These are phyloP conservation scores for Malacoctenus gilli DNA, from an alignment of 2,797 vertebrate species.

Conservation along the genomic window DNA sequence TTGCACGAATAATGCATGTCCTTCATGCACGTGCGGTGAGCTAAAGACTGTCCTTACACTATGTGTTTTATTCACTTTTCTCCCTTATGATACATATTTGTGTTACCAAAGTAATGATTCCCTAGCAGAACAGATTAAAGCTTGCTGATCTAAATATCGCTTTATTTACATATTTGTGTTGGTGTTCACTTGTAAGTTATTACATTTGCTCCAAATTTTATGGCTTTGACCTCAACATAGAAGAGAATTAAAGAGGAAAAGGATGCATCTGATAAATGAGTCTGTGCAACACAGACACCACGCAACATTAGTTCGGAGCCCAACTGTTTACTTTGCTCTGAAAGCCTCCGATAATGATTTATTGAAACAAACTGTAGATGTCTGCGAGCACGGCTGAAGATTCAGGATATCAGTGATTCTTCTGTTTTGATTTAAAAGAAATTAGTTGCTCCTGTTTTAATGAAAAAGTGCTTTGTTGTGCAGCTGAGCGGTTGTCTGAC, in stretches of 20 bases:
- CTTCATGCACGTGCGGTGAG: no score
- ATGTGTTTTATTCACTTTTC: no score
- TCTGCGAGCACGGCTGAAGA: slow-evolving; percentile 35
- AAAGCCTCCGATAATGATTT: slow-evolving; percentile 59
- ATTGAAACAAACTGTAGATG: slow-evolving; percentile 39
- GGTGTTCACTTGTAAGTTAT: no score
- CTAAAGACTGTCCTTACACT: no score
- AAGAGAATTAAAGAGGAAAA: slow-evolving; percentile 1
- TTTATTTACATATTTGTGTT: no score
- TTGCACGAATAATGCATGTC: background rate
- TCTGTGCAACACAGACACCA: slow-evolving; percentile 42
- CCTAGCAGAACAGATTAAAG: no score
- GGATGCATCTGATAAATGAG: slow-evolving; percentile 41
- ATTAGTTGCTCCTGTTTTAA: no score
- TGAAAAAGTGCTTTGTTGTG: slow-evolving; percentile 23
- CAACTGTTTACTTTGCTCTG: slow-evolving; percentile 56
- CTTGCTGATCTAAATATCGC: no score
- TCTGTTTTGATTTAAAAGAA: slow-evolving; percentile 27
- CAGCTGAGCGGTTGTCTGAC: slow-evolving; percentile 11
- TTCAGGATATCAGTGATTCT: slow-evolving; percentile 7
- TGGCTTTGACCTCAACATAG: slow-evolving; percentile 17
- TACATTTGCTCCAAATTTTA: slow-evolving; percentile 3
- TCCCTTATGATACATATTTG: background rate
- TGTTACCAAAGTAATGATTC: background rate
- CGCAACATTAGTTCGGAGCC: slow-evolving; percentile 46